Evolutionary conservation across 2,888 invertebrate genomes (phyloP), one percentile per base, ranked within the genome.

Genomic region (Trichopoda pennipes): DNA sequence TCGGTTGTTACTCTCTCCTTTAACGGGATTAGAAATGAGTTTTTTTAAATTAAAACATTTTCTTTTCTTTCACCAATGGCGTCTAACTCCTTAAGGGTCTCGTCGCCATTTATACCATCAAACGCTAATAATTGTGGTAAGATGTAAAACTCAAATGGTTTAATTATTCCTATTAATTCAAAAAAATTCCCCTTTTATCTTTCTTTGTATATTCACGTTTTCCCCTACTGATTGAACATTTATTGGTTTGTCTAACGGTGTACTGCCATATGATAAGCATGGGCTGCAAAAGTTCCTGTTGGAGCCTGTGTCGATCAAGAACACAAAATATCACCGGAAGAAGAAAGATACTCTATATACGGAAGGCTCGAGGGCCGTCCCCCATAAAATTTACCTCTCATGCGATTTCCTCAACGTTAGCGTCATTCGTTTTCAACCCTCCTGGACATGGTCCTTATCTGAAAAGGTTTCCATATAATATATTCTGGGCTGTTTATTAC

Each of bases 11-110:
- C n/a, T n/a, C n/a, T 63, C 19, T 49, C 47, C n/a, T 55, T 53
- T n/a, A 68, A 14, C 16, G 53, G 38, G 9, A 68, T 68, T 16
- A 42, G 21, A n/a, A 68, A 0, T 23, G 6, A 2, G 8, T 42
- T 42, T 14, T 68, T 55, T 12, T 42, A 44, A 23, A 42, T 4
- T 17, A 56, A 44, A 56, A 56, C 10, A 58, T 84, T 81, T 14
- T 81, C 61, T 72, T 80, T 84, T 44, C 83, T 35, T 55, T 84
- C 78, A 32, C 84, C 75, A 17, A 83, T 19, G 23, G 84, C 84
- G 32, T 77, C 72, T 21, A 84, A 49, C 9, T 74, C 75, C 21
- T 83, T 83, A 42, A 81, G 56, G 10, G 72, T 78, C 53, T 83
- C 84, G 23, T 85, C 81, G 4, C 83, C 81, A 12, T 1, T 35